Evolutionary conservation across 2,113 vertebrate species (phyloP).

Genomic region (Ailurus styani): DNA sequence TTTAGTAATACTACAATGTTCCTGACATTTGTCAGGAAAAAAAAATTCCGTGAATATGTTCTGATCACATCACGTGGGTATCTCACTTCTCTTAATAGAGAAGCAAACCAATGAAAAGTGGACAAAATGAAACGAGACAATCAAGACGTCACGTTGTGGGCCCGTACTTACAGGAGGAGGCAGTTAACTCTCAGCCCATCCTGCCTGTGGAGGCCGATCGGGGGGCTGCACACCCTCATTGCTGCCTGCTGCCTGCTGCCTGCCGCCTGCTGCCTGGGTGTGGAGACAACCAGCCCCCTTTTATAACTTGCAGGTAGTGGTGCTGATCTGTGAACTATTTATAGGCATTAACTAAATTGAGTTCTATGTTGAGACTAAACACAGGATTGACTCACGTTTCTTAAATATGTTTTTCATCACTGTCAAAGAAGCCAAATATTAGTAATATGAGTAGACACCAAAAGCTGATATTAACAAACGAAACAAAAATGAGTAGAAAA

Average conservation of each 20-base stretch:
- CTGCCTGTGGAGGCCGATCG: constrained; percentile 56
- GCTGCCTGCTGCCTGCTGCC: neutral
- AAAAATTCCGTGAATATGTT: neutral
- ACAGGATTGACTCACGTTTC: constrained; percentile 73
- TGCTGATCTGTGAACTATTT: constrained; percentile 79
- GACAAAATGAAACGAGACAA: neutral
- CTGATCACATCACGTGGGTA: neutral
- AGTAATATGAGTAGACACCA: constrained; percentile 43
- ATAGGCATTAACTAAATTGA: constrained; percentile 79
- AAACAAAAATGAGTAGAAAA: neutral
- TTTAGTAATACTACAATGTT: neutral
- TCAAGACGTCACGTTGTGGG: neutral
- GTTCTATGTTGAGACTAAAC: constrained; percentile 57
- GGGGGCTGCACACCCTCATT: constrained; percentile 79
- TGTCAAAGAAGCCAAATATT: constrained; percentile 64
- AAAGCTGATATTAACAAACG: constrained; percentile 63
- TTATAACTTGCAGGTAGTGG: constrained; percentile 70
- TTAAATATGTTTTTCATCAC: constrained; percentile 68
- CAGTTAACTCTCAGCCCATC: constrained; percentile 81
- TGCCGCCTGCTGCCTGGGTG: neutral
- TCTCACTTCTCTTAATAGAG: neutral
- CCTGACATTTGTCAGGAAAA: neutral
- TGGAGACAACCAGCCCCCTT: constrained; percentile 56
- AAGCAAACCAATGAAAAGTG: neutral
- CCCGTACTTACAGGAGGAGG: constrained; percentile 81